Evolutionary conservation across 2,888 invertebrate species (phyloP).

Genomic region (Brenthis hecate): DNA sequence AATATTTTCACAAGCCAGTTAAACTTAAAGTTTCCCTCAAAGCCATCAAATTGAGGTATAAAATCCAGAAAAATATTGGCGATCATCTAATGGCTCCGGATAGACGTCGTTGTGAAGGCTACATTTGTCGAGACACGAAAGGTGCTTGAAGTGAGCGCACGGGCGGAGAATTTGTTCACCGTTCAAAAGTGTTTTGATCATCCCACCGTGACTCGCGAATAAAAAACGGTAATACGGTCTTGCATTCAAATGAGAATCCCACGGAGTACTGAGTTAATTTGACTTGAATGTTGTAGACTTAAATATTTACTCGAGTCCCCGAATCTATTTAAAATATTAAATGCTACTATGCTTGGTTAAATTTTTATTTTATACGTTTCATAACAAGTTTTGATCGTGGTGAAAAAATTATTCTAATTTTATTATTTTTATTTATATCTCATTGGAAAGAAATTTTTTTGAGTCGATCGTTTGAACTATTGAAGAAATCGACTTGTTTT

Average conservation of each 20-base stretch:
- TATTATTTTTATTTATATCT: no score
- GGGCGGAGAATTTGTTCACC: slow-evolving; percentile 24
- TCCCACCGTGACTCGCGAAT: slow-evolving; percentile 54
- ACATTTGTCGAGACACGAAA: slow-evolving; percentile 19
- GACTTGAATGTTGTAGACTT: slow-evolving; percentile 8
- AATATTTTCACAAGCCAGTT: background rate
- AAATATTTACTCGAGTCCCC: background rate
- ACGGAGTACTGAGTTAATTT: slow-evolving; percentile 7
- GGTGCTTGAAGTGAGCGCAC: slow-evolving; percentile 17
- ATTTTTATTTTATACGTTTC: background rate
- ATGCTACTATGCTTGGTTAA: background rate
- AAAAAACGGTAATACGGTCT: slow-evolving; percentile 51
- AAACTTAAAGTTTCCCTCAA: background rate
- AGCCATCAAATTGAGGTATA: slow-evolving; percentile 5
- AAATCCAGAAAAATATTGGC: slow-evolving; percentile 17
- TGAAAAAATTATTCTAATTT: background rate
- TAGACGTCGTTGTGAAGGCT: slow-evolving; percentile 17
- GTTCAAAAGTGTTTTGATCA: slow-evolving; percentile 59
- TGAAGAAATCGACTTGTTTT: no score
- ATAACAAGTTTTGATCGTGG: background rate
- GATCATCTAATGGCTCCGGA: slow-evolving; percentile 17
- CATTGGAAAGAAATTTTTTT: no score
- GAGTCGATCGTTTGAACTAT: no score
- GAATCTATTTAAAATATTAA: slow-evolving; percentile 3
- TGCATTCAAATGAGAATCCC: slow-evolving; percentile 57